A percentile compares a stretch with the other conserved stretches of the same genome.
phyloP scores from a whole-genome alignment of 2,797 vertebrate genomes.

The Parauchenoglanis ngamensis region DNA sequence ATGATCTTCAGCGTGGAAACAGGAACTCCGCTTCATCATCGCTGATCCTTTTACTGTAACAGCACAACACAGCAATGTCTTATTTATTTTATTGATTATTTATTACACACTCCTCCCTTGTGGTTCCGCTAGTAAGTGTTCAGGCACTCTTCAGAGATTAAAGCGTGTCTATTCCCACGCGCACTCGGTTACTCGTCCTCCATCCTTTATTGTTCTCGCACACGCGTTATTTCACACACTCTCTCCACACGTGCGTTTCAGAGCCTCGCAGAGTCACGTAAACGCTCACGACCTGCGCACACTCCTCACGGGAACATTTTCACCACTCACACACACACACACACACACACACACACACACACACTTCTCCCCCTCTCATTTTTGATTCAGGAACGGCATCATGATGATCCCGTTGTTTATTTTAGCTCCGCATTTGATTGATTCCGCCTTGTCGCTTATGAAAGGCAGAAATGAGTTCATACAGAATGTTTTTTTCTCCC shows the following conservation, averaged over 20 bases:
- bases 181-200: not conserved
- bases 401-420: not conserved
- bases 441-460: conserved; percentile 6
- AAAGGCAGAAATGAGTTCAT: conserved; percentile 30
- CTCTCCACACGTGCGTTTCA: not conserved
- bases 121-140: not conserved
- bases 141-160: not conserved
- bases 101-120: not conserved
- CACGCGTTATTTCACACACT: not conserved
- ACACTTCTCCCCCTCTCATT: not conserved
- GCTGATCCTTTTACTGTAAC: not conserved
- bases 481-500: not conserved
- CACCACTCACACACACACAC: not conserved
- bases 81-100: not conserved
- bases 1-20: not conserved
- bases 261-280: not conserved
- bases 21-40: not conserved
- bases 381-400: not conserved
- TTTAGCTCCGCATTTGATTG: conserved; percentile 1
- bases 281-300: not conserved
- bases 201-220: not conserved
- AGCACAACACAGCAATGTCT: not conserved
- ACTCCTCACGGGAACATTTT: conserved; percentile 1
- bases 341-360: not conserved
- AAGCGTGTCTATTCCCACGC: not conserved